A percentile compares a stretch with the other conserved stretches of the same genome.
Conservation (phyloP, 2,888 invertebrate species). For the Drosophila sordidapex region DNA sequence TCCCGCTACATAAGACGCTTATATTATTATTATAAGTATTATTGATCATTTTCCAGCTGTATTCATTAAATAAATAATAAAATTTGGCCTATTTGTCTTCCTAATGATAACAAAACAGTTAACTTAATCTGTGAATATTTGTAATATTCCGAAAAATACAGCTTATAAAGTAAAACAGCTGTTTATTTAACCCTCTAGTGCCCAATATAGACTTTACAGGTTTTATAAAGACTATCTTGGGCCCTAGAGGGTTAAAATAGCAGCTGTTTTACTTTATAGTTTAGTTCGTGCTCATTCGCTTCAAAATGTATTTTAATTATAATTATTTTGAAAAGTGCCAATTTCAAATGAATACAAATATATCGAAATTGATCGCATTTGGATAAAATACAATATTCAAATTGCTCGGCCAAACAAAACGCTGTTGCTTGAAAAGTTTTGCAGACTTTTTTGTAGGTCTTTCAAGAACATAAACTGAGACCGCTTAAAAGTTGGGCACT, state of each 20-base stretch:
- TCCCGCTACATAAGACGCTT: neutral
- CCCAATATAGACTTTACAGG: rapidly evolving
- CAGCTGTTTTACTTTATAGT: neutral
- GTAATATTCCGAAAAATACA: neutral
- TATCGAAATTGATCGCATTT: neutral
- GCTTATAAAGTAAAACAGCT: neutral
- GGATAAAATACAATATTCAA: neutral
- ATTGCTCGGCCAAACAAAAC: neutral
- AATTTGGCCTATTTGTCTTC: neutral
- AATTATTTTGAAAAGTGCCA: neutral
- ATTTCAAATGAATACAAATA: neutral
- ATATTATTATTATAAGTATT: neutral
- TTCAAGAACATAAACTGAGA: neutral
- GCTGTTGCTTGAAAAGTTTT: neutral
- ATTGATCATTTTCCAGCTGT: neutral
- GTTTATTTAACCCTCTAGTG: neutral
- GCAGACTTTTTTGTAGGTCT: too few relatives aligned
- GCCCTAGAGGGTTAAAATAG: too few relatives aligned
- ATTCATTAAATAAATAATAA: neutral
- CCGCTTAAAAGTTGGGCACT: neutral
- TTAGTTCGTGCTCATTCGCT: neutral
- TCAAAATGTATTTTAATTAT: neutral
- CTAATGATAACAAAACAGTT: neutral
- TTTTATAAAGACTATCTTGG: too few relatives aligned
- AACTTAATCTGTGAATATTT: neutral